These are phyloP conservation scores for Malurus cyaneus DNA, from an alignment of 2,113 vertebrate species.

Conservation along the genomic window DNA sequence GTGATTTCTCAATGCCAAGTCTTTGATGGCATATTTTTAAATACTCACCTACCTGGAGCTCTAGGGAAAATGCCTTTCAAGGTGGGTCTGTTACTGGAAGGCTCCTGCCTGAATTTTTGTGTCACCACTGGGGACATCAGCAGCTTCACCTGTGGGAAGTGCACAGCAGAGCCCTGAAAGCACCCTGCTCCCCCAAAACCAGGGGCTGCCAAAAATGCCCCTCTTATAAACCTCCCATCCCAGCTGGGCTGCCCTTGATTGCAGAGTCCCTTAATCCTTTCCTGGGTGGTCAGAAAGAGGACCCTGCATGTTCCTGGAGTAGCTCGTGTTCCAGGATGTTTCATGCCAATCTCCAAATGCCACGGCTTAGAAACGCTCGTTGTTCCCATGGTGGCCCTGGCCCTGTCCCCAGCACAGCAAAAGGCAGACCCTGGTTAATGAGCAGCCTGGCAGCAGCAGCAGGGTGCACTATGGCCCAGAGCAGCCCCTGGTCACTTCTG, in stretches of 20 bases:
- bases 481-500: neutral
- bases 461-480: neutral
- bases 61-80: neutral
- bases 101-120: neutral
- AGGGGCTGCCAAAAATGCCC: neutral
- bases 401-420: neutral
- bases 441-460: neutral
- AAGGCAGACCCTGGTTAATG: neutral
- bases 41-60: neutral
- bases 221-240: neutral
- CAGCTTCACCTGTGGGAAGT: neutral
- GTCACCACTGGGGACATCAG: neutral
- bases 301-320: fast-evolving
- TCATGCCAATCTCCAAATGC: neutral
- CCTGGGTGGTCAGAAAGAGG: neutral
- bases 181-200: neutral
- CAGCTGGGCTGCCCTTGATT: neutral
- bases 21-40: neutral
- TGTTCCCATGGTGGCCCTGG: neutral
- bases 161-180: neutral
- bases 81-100: neutral
- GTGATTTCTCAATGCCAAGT: neutral
- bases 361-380: fast-evolving
- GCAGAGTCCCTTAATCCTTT: neutral
- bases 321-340: neutral